Conservation (phyloP, 2,113 vertebrate genomes). For the Ciconia maguari region DNA sequence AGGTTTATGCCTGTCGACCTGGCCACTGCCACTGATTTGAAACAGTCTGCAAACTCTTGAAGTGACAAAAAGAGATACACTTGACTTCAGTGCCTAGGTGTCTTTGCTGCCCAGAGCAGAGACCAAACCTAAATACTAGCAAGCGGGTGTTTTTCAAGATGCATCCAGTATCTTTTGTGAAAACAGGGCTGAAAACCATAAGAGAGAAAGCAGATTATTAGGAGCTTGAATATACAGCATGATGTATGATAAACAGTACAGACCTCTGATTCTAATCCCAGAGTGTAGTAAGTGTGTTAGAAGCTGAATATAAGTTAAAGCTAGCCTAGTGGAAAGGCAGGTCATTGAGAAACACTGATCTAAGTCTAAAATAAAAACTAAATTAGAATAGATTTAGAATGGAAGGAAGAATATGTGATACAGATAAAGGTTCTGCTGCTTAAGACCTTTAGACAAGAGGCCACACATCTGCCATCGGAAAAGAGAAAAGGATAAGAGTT, state of each 20-base stretch:
- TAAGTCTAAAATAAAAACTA: background rate
- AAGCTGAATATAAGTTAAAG: background rate
- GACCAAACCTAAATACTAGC: background rate
- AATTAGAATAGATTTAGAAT: background rate
- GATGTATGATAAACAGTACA: background rate
- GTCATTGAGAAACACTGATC: background rate
- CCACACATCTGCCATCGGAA: background rate
- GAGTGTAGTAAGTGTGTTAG: too few relatives aligned
- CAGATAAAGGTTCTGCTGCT: background rate
- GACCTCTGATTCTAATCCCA: too few relatives aligned
- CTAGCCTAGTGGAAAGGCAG: background rate
- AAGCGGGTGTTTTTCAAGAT: background rate
- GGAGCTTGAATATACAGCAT: background rate
- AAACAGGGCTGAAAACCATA: background rate
- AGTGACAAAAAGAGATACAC: background rate
- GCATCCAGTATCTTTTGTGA: background rate
- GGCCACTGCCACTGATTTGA: background rate
- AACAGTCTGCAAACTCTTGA: background rate
- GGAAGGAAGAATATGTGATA: background rate
- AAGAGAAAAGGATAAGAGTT: background rate
- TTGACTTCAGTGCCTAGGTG: background rate
- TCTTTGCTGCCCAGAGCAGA: background rate
- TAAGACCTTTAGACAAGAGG: background rate
- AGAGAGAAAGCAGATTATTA: background rate
- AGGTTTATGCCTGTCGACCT: background rate